Evolutionary conservation across 2,113 vertebrate genomes (phyloP).

Genomic region (Lanius ludovicianus): DNA sequence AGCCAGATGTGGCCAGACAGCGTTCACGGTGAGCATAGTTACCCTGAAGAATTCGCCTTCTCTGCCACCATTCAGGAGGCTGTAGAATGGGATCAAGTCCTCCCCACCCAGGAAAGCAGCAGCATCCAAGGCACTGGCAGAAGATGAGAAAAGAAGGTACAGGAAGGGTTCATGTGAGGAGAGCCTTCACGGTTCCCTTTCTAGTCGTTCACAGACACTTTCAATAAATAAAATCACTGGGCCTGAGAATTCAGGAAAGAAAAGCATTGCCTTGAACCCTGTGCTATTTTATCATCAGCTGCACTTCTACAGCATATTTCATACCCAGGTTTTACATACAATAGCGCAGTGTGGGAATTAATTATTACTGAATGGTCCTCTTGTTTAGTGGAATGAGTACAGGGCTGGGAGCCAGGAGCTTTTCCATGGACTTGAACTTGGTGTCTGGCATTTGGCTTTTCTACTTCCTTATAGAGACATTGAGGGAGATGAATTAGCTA

Average conservation of each 20-base stretch:
- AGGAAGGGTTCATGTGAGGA: not conserved
- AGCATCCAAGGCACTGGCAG: slow-evolving; percentile 84
- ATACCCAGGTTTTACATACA: slow-evolving; percentile 62
- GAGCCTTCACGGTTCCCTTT: not conserved
- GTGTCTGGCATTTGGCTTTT: slow-evolving; percentile 55
- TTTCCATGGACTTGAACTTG: slow-evolving; percentile 47
- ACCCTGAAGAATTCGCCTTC: slow-evolving; percentile 88
- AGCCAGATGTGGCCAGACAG: not conserved
- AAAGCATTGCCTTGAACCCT: not conserved
- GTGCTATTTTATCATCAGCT: not conserved
- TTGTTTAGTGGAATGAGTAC: slow-evolving; percentile 50
- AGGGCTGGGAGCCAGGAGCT: slow-evolving; percentile 50
- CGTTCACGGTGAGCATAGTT: not conserved
- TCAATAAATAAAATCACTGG: not conserved
- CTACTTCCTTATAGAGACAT: slow-evolving; percentile 60
- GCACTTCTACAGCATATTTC: slow-evolving; percentile 1
- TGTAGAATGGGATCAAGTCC: slow-evolving; percentile 86
- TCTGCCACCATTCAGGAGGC: slow-evolving; percentile 84
- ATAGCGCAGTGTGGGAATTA: slow-evolving; percentile 59
- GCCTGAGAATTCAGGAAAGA: not conserved
- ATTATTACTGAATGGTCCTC: slow-evolving; percentile 50
- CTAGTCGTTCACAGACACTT: not conserved
- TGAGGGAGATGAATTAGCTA: slow-evolving; percentile 48
- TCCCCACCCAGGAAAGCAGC: slow-evolving; percentile 84
- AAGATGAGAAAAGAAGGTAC: not conserved